Evolutionary conservation across 2,888 invertebrate species (phyloP).

Genomic region (Spatulosminthurus flaviceps): DNA sequence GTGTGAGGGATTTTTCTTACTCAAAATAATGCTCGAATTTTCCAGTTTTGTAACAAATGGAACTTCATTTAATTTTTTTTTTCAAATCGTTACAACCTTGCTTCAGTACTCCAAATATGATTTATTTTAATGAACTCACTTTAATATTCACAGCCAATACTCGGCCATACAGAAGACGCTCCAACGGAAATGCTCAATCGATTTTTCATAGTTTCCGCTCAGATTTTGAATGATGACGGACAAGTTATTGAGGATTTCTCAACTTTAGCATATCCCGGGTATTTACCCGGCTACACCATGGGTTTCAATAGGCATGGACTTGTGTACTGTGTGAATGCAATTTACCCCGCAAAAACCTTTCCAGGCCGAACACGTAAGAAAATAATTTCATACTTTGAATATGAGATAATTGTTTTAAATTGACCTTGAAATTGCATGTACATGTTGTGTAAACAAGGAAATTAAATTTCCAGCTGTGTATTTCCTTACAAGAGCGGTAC

Average conservation of each 20-base stretch:
- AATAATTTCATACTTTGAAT: not conserved
- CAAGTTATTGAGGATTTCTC: constrained; percentile 75
- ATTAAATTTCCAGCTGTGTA: not conserved
- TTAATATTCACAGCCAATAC: not conserved
- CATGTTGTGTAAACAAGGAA: not conserved
- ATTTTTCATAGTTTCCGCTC: constrained; percentile 76
- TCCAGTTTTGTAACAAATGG: too few relatives aligned
- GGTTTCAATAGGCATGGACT: constrained; percentile 78
- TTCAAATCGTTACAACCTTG: too few relatives aligned
- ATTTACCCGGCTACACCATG: constrained; percentile 71
- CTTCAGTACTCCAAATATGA: too few relatives aligned
- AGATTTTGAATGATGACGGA: constrained; percentile 50
- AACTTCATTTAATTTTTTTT: too few relatives aligned
- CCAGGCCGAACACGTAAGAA: constrained; percentile 75
- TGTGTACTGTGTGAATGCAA: constrained; percentile 83
- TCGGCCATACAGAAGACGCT: constrained; percentile 89
- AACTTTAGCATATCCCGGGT: constrained; percentile 86
- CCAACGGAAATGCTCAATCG: constrained; percentile 79
- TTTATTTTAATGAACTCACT: too few relatives aligned
- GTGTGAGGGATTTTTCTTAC: too few relatives aligned
- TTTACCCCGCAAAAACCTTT: constrained; percentile 75
- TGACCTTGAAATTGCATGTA: not conserved
- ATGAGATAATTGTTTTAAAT: not conserved
- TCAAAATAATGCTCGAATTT: too few relatives aligned
- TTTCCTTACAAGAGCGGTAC: constrained; percentile 66